Conservation (phyloP, 2,888 invertebrate genomes). For the Harpalus rubripes region DNA sequence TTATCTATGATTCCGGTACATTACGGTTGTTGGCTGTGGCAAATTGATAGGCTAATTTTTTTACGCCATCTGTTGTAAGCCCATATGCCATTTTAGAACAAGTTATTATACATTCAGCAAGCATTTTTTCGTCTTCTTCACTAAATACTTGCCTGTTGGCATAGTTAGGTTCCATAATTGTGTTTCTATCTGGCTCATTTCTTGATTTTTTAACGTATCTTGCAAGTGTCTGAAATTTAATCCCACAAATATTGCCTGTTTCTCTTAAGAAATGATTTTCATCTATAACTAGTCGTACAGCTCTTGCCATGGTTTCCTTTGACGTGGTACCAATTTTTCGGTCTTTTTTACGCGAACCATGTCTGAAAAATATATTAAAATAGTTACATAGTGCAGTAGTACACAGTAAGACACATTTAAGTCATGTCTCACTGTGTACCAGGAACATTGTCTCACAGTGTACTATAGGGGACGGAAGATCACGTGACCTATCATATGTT, state of each 20-base stretch:
- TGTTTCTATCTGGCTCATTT: slow-evolving; percentile 9
- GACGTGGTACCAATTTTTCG: slow-evolving; percentile 49
- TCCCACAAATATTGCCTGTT: slow-evolving; percentile 51
- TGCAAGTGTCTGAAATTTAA: slow-evolving; percentile 66
- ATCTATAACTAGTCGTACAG: too few species aligned
- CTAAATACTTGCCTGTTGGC: slow-evolving; percentile 68
- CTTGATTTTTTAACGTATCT: too few species aligned
- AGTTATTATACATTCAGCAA: slow-evolving; percentile 67
- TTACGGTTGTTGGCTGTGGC: too few species aligned
- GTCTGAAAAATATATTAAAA: slow-evolving; percentile 47
- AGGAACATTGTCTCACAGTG: background rate
- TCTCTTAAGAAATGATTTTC: slow-evolving; percentile 61
- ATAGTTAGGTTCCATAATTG: slow-evolving; percentile 69
- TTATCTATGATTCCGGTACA: slow-evolving; percentile 69
- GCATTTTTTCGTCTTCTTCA: slow-evolving; percentile 64
- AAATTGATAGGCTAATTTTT: too few species aligned
- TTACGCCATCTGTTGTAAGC: too few species aligned
- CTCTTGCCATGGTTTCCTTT: slow-evolving; percentile 67
- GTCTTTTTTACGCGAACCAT: slow-evolving; percentile 62
- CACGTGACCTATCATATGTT: too few species aligned
- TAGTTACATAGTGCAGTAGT: too few species aligned
- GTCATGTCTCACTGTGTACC: too few species aligned
- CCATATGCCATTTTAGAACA: too few species aligned
- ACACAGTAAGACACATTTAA: too few species aligned
- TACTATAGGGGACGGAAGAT: background rate